These are phyloP conservation scores for Bubo bubo DNA, from an alignment of 2,113 vertebrate genomes.

Conservation along the genomic window DNA sequence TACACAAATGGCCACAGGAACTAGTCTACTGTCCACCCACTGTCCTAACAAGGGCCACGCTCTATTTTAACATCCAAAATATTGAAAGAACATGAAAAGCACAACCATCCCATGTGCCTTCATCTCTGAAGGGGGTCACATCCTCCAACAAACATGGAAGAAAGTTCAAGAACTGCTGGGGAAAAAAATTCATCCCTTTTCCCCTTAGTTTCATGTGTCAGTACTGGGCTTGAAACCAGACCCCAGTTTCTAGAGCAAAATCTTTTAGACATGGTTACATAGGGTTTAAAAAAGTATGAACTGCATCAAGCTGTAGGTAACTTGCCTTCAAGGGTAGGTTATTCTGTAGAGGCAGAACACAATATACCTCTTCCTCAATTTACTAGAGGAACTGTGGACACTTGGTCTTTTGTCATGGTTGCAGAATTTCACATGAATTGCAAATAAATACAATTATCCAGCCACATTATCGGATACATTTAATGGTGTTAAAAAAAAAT, in stretches of 20 bases:
- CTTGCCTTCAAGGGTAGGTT: no score
- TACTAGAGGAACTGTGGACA: not conserved
- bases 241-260: not conserved
- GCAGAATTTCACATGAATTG: not conserved
- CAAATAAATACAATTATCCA: not conserved
- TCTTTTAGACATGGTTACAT: fast-evolving
- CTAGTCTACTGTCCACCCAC: not conserved
- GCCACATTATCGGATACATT: fast-evolving
- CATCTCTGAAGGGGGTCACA: fast-evolving
- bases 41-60: fast-evolving
- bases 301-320: not conserved
- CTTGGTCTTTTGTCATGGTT: not conserved
- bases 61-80: not conserved
- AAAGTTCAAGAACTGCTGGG: not conserved
- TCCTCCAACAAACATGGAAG: not conserved
- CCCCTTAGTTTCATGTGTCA: not conserved
- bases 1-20: not conserved
- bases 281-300: not conserved
- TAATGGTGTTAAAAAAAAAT: not conserved
- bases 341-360: not conserved
- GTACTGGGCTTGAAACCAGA: not conserved
- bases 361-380: not conserved
- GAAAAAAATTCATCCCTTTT: not conserved
- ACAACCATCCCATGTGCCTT: fast-evolving
- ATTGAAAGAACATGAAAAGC: not conserved